Evolutionary conservation across 2,888 invertebrate genomes (phyloP).

Genomic region (Hyposoter didymator): DNA sequence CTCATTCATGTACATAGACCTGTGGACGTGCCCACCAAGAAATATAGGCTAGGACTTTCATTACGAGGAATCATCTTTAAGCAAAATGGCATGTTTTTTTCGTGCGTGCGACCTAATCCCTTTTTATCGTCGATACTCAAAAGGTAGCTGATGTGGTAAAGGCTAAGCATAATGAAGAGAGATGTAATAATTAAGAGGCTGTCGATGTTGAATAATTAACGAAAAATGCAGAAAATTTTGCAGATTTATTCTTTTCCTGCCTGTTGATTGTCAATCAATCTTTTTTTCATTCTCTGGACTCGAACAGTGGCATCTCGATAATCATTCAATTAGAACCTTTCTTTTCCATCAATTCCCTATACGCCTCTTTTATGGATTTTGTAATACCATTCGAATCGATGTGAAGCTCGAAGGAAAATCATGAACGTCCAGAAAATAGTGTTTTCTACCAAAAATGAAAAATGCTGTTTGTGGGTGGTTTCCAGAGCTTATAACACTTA

Average conservation of each 20-base stretch:
- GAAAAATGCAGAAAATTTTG: too few relatives aligned
- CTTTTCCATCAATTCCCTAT: not conserved
- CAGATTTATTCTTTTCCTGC: too few relatives aligned
- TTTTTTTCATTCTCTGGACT: not conserved
- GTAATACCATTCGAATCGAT: not conserved
- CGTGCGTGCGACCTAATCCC: slow-evolving; percentile 18
- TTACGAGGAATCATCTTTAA: slow-evolving; percentile 48
- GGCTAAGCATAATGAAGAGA: not conserved
- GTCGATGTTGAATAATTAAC: not conserved
- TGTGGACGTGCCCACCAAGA: slow-evolving; percentile 28
- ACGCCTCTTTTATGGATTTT: not conserved
- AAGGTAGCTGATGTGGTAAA: not conserved
- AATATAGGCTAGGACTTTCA: slow-evolving; percentile 57
- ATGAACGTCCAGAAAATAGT: slow-evolving; percentile 22
- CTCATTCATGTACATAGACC: slow-evolving; percentile 52
- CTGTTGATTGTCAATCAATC: too few relatives aligned
- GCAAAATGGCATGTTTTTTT: slow-evolving; percentile 18
- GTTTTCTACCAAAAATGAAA: slow-evolving; percentile 21
- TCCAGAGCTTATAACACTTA: slow-evolving; percentile 35
- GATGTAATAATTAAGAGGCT: not conserved
- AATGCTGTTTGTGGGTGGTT: slow-evolving; percentile 48
- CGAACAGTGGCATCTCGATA: not conserved
- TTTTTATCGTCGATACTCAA: slow-evolving; percentile 15
- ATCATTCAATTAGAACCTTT: not conserved
- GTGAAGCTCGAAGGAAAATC: slow-evolving; percentile 6